These are phyloP conservation scores for Argyresthia albistria DNA, from an alignment of 2,888 invertebrate genomes.

Conservation along the genomic window DNA sequence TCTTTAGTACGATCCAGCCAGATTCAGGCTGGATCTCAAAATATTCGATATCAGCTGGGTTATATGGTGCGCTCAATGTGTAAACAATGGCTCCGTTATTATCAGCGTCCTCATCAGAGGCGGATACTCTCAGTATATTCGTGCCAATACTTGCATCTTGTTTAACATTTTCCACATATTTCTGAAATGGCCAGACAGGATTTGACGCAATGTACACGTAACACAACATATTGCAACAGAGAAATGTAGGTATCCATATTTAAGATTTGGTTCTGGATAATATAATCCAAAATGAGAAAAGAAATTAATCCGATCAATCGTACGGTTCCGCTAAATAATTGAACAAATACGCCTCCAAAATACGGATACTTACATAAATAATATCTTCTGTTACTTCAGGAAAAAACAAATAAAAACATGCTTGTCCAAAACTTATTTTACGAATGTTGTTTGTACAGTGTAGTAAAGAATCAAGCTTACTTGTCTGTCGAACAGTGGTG, in stretches of 20 bases:
- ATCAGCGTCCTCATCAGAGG: slow-evolving; percentile 97
- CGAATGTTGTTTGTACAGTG: neutral
- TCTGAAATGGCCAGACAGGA: slow-evolving; percentile 72
- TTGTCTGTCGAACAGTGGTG: slow-evolving; percentile 95
- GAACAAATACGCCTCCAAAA: too few species aligned
- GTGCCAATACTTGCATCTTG: slow-evolving; percentile 97
- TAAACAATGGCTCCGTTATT: slow-evolving; percentile 96
- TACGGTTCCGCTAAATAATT: too few species aligned
- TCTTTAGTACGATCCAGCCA: slow-evolving; percentile 96
- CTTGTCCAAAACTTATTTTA: neutral
- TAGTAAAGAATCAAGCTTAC: slow-evolving; percentile 58
- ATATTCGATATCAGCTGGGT: slow-evolving; percentile 92
- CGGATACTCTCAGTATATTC: slow-evolving; percentile 94
- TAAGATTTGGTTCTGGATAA: too few species aligned
- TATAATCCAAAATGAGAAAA: too few species aligned
- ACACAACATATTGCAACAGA: neutral
- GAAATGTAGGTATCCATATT: neutral
- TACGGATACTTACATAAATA: too few species aligned
- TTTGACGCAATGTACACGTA: slow-evolving; percentile 7
- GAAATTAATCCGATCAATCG: too few species aligned
- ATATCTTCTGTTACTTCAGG: neutral
- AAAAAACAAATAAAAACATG: neutral
- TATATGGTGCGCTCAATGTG: slow-evolving; percentile 90
- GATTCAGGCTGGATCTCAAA: slow-evolving; percentile 97
- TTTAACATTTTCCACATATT: slow-evolving; percentile 97